Evolutionary conservation across 2,113 vertebrate genomes (phyloP).

Genomic region (Lichenostomus cassidix): DNA sequence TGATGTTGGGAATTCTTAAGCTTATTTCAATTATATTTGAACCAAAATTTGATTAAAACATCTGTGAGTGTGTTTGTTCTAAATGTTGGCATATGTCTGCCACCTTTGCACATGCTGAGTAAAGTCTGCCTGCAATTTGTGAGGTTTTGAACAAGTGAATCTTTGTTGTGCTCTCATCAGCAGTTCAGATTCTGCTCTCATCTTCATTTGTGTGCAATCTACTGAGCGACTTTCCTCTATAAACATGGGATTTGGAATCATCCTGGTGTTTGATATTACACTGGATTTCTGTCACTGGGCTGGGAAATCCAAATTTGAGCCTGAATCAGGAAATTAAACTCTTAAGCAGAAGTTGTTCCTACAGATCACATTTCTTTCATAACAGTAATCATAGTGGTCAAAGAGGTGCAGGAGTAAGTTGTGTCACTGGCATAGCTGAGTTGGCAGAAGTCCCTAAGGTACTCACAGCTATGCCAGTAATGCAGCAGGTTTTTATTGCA

Average conservation of each 20-base stretch:
- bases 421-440: neutral
- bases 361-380: neutral
- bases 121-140: neutral
- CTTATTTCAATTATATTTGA: constrained; percentile 17
- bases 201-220: neutral
- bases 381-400: neutral
- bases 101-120: constrained; percentile 8
- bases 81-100: neutral
- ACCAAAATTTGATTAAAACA: constrained; percentile 10
- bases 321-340: neutral
- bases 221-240: fast-evolving
- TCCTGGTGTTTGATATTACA: neutral
- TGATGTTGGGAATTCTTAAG: neutral
- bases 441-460: neutral
- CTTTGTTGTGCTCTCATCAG: neutral
- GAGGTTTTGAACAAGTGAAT: neutral
- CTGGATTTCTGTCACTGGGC: neutral
- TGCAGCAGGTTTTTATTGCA: neutral
- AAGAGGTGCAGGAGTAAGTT: neutral
- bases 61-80: neutral
- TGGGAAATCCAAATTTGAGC: neutral
- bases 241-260: neutral
- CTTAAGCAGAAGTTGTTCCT: neutral
- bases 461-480: neutral
- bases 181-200: neutral